Conservation (phyloP, 1,140 invertebrate species). For the silkworm (Bombyx mori) region ASM3026992v2 NC_085122.1:5489501-5490000, state of each 20-base stretch:
- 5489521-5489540: constrained; percentile 54
- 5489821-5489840: constrained; percentile 51
- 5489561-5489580: constrained; percentile 40
- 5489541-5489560: constrained; percentile 31
- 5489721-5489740: constrained; percentile 22
- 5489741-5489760: constrained; percentile 19
- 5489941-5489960: too few relatives aligned
- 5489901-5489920: constrained; percentile 44
- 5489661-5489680: too few relatives aligned
- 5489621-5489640: too few relatives aligned
- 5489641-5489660: too few relatives aligned
- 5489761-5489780: constrained; percentile 19
- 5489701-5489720: constrained; percentile 16
- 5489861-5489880: constrained; percentile 58
- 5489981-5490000: too few relatives aligned
- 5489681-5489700: neutral
- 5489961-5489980: too few relatives aligned
- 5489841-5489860: constrained; percentile 44
- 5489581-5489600: constrained; percentile 35
- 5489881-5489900: constrained; percentile 43
- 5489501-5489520: constrained; percentile 46
- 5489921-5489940: constrained; percentile 13
- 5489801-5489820: constrained; percentile 23
- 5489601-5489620: neutral
- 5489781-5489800: constrained; percentile 35